Base-by-base conservation (phyloP, 2,113 vertebrate genomes). In the Gambusia holbrooki region DNA sequence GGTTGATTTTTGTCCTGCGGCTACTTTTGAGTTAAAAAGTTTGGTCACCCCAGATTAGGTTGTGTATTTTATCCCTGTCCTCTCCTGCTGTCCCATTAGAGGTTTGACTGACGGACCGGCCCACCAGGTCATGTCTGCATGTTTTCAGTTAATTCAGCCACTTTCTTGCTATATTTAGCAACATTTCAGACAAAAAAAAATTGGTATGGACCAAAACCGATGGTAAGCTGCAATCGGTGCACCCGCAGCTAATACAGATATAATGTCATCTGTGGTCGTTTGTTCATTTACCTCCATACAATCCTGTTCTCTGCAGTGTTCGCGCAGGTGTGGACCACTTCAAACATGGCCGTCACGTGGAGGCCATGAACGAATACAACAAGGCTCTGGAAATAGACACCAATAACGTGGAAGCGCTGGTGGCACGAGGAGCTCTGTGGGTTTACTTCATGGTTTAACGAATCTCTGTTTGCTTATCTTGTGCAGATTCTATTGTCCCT, bases 301-400 rank as follows among this genome's bases (percentile, higher is more conserved):
- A 54, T 25, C 7, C 22, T 58, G 51, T 58, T 25, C 51, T 58
- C 10, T n/a, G 51, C 51, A 99, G 98, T 65, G 98, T 99, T 66
- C 97, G 98, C 89, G 89, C 95, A 42, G 98, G 98, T 28, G 98
- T 99, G 70, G 97, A 96, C 88, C 96, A 96, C 92, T 99, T 99
- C 88, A 99, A 99, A 86, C 93, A 95, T 28, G 96, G 97, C 5
- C 96, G 92, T 10, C 96, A 97, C 0, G 97, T 99, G 15, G 97
- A 99, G 78, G 97, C 98, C 66, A 99, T 99, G 98, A 99, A 98
- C 48, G 98, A 99, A 80, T 99, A 99, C 87, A 99, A 98, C 93
- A 98, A 98, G 76, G 98, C 97, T 60, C 80, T 99, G 89, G 97
- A 99, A 89, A 98, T 99, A 5, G 98, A 99, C 88, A 93, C 92